Base-by-base conservation (phyloP, 2,888 invertebrate species). In the Watsonalla binaria region DNA sequence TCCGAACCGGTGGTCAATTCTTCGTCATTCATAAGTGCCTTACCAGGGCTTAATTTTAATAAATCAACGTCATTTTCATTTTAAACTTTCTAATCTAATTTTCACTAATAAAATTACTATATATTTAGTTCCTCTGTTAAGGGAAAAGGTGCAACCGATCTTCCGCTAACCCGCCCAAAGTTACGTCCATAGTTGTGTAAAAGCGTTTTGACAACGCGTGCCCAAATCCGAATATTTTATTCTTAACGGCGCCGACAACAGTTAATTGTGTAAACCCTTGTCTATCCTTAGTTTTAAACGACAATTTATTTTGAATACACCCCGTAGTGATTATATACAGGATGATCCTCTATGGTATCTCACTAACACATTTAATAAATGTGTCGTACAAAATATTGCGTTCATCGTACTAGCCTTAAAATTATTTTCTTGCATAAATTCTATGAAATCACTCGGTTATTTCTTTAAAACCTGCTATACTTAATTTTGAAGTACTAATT, bases 201-300 rank as follows among this genome's bases (percentile, higher is more conserved):
- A 54, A 63, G 59, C 62, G 56, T 63, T 68, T 62, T 69, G 70
- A 72, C 68, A 66, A 66, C 65, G 70, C 70, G 51, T 72, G 63
- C 63, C 72, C 70, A 76, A 81, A 80, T 83, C 78, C 76, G 74
- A 81, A 81, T 78, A 81, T 82, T 86, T 87, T 87, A 90, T 90
- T 90, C 89, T 89, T 89, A 83, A 84, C 78, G 77, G 74, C 76
- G 70, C 60, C 65, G 65, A 77, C 78, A 74, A 67, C 65, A 78
- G 80, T 86, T 90, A 90, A 90, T 90, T 87, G 86, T 80, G 76
- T 80, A 78, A 78, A 89, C 90, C 90, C 89, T 89, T 78, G 86
- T 90, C 87, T 75, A 76, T 79, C 80, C 85, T 79, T 80, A 80
- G 80, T 84, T 85, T 78, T 82, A 85, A 83, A 78, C 73, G 86